phyloP scores from a whole-genome alignment of 2,113 vertebrate species.

The Gila orcuttii region DNA sequence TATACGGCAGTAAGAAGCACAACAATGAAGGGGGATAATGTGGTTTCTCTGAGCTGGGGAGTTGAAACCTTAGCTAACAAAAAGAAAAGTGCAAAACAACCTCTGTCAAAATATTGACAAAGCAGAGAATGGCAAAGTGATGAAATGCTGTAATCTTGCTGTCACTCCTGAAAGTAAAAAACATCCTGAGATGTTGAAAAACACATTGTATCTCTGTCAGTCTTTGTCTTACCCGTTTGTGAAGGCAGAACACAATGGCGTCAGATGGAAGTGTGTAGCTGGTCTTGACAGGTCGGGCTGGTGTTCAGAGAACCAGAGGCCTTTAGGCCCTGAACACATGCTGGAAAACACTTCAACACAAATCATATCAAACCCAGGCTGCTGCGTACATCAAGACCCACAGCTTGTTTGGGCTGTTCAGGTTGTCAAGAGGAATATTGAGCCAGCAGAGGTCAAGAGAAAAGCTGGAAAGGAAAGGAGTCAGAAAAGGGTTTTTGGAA shows the following conservation, averaged over 20 bases:
- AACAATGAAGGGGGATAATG: constrained; percentile 21
- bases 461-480: constrained; percentile 7
- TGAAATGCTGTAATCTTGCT: constrained; percentile 18
- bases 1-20: constrained; percentile 29
- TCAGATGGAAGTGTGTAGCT: constrained; percentile 25
- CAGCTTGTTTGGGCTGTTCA: not conserved
- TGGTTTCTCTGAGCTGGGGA: constrained; percentile 11
- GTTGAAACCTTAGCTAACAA: constrained; percentile 2
- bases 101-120: constrained; percentile 39
- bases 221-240: constrained; percentile 18
- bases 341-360: constrained; percentile 38
- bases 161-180: not conserved
- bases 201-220: constrained; percentile 23
- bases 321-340: constrained; percentile 3
- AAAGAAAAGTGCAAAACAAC: constrained; percentile 14
- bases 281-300: constrained; percentile 38
- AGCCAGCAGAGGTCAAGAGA: constrained; percentile 7
- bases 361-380: constrained; percentile 39
- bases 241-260: constrained; percentile 22
- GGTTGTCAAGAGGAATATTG: constrained; percentile 19
- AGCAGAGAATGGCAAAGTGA: not conserved
- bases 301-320: constrained; percentile 49
- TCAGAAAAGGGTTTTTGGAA: not conserved
- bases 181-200: constrained; percentile 19
- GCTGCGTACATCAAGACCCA: constrained; percentile 17